Evolutionary conservation across 2,113 vertebrate species (phyloP).

Genomic region (Muscicapa adusta): DNA sequence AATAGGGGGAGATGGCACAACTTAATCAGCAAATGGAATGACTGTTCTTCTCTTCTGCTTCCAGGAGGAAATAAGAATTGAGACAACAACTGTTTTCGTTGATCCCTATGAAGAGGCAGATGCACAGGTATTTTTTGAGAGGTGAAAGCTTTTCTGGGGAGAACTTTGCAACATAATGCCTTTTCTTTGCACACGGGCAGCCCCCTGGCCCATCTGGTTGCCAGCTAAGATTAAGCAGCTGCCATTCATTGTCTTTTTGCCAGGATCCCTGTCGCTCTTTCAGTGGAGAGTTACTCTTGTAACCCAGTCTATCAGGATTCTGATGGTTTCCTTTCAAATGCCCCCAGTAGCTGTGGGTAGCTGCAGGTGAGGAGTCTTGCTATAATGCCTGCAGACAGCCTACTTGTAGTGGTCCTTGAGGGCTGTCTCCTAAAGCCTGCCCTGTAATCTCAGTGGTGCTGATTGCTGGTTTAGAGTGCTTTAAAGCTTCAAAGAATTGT

Average conservation of each 20-base stretch:
- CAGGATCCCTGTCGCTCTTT: rapidly evolving
- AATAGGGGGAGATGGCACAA: not conserved
- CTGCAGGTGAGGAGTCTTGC: not conserved
- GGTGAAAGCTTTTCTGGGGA: not conserved
- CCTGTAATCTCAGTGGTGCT: not conserved
- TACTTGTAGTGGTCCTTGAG: not conserved
- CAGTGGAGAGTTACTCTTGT: not conserved
- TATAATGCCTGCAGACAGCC: not conserved
- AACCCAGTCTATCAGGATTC: not conserved
- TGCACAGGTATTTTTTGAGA: constrained; percentile 72
- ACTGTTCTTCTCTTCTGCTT: not conserved
- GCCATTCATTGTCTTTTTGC: not conserved
- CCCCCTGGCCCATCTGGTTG: not conserved
- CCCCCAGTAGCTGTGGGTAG: not conserved
- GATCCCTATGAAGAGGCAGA: constrained; percentile 96
- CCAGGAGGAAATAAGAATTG: constrained; percentile 88
- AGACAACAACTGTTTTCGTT: constrained; percentile 86
- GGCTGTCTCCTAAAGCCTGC: not conserved
- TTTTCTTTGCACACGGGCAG: not conserved
- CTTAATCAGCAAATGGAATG: not conserved
- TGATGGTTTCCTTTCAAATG: not conserved
- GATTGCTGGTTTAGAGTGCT: not conserved
- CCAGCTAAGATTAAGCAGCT: not conserved
- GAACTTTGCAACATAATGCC: not conserved
- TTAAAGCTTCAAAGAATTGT: not conserved